A percentile compares a stretch with the other conserved stretches of the same genome.
These are phyloP conservation scores for Leucosticte australis DNA, from an alignment of 2,113 vertebrate genomes.

Conservation along the genomic window DNA sequence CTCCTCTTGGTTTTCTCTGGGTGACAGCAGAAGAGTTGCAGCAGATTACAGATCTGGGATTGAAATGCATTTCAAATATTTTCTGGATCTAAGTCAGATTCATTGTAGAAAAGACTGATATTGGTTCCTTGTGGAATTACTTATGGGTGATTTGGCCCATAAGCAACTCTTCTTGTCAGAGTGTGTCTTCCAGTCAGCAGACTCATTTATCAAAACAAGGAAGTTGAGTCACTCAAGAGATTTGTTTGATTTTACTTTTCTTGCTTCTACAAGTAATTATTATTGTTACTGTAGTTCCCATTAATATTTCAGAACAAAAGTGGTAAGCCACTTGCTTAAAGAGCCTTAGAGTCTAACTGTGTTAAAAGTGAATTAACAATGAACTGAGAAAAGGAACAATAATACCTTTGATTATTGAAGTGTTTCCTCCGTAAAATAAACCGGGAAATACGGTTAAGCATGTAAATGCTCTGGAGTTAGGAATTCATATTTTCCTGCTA, in stretches of 20 bases:
- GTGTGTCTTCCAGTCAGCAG: neutral
- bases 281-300: neutral
- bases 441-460: neutral
- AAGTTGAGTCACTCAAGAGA: neutral
- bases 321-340: neutral
- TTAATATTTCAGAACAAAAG: constrained; percentile 10
- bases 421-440: constrained; percentile 35
- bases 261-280: neutral
- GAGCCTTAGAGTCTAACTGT: neutral
- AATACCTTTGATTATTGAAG: constrained; percentile 48
- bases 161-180: neutral
- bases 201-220: neutral
- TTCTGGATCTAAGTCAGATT: neutral
- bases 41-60: neutral
- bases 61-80: neutral
- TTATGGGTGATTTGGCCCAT: neutral
- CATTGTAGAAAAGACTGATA: neutral
- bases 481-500: neutral
- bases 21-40: neutral
- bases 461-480: constrained; percentile 4
- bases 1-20: neutral
- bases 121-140: neutral
- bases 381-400: neutral
- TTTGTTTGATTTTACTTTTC: constrained; percentile 12
- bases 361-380: constrained; percentile 18